Conservation (phyloP, 2,113 vertebrate genomes). For the Apistogramma diplotaenia region DNA sequence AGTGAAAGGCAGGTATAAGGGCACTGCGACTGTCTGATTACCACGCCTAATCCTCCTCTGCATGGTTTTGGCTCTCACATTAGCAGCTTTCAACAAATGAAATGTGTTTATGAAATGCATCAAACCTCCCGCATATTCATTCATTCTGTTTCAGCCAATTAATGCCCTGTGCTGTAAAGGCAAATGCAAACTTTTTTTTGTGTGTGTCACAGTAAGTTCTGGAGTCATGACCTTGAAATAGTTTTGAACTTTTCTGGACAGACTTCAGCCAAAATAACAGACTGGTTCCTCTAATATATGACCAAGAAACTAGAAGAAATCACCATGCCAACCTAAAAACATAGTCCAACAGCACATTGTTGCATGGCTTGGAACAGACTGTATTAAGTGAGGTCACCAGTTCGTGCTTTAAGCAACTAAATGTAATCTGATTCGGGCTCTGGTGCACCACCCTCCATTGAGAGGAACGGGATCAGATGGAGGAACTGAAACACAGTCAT, state of each 20-base stretch:
- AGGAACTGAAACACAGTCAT: neutral
- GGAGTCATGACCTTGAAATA: too few relatives aligned
- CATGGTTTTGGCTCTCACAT: neutral
- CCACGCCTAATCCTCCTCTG: neutral
- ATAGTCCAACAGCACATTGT: rapidly evolving
- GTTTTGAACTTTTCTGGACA: too few relatives aligned
- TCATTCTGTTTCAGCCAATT: neutral
- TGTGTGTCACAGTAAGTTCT: too few relatives aligned
- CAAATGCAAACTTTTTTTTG: neutral
- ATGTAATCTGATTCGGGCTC: neutral
- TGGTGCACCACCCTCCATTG: neutral
- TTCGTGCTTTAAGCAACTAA: neutral
- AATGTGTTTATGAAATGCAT: neutral
- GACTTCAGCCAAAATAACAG: too few relatives aligned
- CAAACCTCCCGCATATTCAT: too few relatives aligned
- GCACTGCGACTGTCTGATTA: neutral
- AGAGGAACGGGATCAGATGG: too few relatives aligned
- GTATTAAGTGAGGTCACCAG: neutral
- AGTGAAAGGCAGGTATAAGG: constrained; percentile 8
- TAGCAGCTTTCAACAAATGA: neutral
- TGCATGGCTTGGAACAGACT: neutral
- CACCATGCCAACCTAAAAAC: neutral
- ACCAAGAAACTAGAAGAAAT: too few relatives aligned
- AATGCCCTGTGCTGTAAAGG: neutral
- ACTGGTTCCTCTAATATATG: too few relatives aligned